A percentile compares a stretch with the other conserved stretches of the same genome.
Conservation (phyloP, 1,140 invertebrate species). For the Tetramorium simillimum region DNA sequence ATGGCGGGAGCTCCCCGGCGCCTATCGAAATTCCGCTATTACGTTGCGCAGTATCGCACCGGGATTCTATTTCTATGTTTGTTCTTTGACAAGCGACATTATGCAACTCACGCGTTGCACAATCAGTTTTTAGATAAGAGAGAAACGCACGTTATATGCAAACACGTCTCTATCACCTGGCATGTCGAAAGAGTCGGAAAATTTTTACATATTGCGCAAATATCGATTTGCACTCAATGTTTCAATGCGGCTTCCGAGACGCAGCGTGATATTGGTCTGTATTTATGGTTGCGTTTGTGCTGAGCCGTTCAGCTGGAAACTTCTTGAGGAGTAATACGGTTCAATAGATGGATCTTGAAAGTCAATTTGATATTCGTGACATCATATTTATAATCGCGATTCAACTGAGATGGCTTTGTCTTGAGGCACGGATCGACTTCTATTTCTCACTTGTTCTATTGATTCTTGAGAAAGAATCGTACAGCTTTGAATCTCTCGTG, state of each 20-base stretch:
- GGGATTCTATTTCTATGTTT: neutral
- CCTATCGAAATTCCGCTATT: neutral
- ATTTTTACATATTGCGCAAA: neutral
- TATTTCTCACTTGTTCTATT: neutral
- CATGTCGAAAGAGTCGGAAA: neutral
- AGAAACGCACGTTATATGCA: neutral
- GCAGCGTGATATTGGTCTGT: neutral
- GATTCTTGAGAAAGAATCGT: neutral
- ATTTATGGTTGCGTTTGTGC: slow-evolving; percentile 13
- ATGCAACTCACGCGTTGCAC: neutral
- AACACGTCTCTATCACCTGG: neutral
- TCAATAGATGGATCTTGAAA: slow-evolving; percentile 31
- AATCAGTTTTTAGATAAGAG: slow-evolving; percentile 12
- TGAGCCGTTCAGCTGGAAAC: neutral
- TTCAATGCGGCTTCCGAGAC: neutral
- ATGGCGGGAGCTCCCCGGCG: neutral
- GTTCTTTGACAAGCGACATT: neutral
- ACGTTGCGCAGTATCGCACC: neutral
- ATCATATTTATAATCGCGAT: slow-evolving; percentile 37
- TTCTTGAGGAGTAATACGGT: slow-evolving; percentile 26
- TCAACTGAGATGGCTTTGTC: neutral
- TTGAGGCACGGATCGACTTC: neutral
- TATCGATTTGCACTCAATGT: slow-evolving; percentile 14
- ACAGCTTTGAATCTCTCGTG: neutral
- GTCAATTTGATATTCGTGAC: slow-evolving; percentile 35